Evolutionary conservation across 1,140 invertebrate genomes (phyloP).

Genomic region (Lasioglossum baleicum): DNA sequence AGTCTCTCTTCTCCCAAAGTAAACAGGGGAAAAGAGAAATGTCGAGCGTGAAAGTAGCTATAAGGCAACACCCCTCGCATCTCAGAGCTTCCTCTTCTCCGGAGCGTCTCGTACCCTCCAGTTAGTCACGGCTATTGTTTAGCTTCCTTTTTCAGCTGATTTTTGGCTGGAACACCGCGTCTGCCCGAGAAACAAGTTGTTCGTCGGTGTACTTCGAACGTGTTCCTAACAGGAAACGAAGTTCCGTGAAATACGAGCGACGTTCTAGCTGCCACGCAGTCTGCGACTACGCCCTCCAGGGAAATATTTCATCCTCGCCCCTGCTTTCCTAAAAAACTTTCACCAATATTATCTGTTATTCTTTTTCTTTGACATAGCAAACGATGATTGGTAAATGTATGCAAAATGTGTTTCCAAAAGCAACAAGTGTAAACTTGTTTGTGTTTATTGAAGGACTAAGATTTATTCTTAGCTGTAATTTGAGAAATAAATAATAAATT

Average conservation of each 20-base stretch:
- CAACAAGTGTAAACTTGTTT: background rate
- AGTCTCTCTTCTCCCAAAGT: slow-evolving; percentile 41
- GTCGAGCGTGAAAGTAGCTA: slow-evolving; percentile 7
- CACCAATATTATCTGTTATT: background rate
- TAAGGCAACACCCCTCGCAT: background rate
- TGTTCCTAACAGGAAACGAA: slow-evolving; percentile 49
- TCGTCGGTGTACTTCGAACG: slow-evolving; percentile 16
- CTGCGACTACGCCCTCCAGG: slow-evolving; percentile 19
- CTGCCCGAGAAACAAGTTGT: background rate
- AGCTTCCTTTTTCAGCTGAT: slow-evolving; percentile 43
- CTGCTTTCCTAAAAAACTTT: background rate
- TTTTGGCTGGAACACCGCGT: slow-evolving; percentile 5
- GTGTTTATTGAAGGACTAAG: no score
- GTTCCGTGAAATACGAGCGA: slow-evolving; percentile 57
- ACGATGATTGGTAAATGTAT: background rate
- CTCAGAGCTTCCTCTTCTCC: slow-evolving; percentile 10
- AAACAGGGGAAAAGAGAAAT: slow-evolving; percentile 32
- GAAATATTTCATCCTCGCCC: slow-evolving; percentile 17
- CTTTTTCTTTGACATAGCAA: background rate
- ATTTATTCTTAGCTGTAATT: no score
- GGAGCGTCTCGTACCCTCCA: slow-evolving; percentile 34
- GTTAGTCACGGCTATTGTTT: slow-evolving; percentile 61
- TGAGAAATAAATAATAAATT: no score
- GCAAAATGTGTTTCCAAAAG: background rate
- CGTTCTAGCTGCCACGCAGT: slow-evolving; percentile 49